These are phyloP conservation scores for Patella ulyssiponensis DNA, from an alignment of 2,888 invertebrate species.

Conservation along the genomic window DNA sequence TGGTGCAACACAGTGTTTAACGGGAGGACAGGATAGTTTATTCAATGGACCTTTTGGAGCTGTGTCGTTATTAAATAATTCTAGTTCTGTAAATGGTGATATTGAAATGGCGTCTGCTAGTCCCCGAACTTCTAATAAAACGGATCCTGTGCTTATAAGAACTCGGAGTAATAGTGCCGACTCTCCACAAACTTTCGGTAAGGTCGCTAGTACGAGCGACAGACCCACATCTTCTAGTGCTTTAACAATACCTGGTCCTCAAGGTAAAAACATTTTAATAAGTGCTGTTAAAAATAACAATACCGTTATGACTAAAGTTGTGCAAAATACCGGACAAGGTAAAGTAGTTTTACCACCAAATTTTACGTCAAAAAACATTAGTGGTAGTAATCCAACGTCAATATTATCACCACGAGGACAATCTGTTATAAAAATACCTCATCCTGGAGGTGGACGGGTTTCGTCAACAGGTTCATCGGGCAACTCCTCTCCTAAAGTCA, in stretches of 20 bases:
- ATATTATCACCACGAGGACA: conserved; percentile 57
- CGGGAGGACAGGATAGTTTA: conserved; percentile 29
- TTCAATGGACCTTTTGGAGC: conserved; percentile 26
- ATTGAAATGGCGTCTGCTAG: conserved; percentile 35
- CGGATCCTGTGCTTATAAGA: conserved; percentile 40
- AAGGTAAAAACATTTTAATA: conserved; percentile 59
- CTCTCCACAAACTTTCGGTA: conserved; percentile 52
- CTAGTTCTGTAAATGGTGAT: conserved; percentile 43
- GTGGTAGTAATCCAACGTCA: conserved; percentile 53
- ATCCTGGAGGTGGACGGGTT: conserved; percentile 39
- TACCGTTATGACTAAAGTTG: conserved; percentile 58
- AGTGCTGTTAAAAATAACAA: conserved; percentile 62
- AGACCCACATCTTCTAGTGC: conserved; percentile 15
- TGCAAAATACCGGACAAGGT: conserved; percentile 47
- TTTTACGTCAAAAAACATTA: conserved; percentile 40
- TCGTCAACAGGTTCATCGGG: conserved; percentile 39
- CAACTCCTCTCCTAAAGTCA: conserved; percentile 56
- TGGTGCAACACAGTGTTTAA: conserved; percentile 20
- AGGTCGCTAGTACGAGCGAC: conserved; percentile 49
- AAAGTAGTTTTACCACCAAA: conserved; percentile 42
- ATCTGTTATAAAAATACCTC: conserved; percentile 46
- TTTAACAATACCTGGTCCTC: conserved; percentile 28
- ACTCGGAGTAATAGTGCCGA: conserved; percentile 50
- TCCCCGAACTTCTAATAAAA: conserved; percentile 37
- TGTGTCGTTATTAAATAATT: conserved; percentile 52